Base-by-base conservation (phyloP, 2,888 invertebrate species). In the Dasysyrphus tricinctus region DNA sequence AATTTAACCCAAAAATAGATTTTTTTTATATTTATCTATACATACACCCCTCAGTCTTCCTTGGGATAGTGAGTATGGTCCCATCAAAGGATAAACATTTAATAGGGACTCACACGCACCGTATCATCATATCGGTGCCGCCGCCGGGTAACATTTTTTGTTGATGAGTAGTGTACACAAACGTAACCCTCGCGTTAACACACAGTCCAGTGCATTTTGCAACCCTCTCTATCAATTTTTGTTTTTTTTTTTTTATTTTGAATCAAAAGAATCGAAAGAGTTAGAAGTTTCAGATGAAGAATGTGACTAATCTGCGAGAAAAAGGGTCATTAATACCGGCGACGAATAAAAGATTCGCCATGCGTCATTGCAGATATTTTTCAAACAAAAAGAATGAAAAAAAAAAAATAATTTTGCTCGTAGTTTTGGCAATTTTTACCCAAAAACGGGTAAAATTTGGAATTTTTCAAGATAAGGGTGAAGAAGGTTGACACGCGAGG, bases 151-250 rank as follows among this genome's bases (percentile, higher is more conserved):
- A 80, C 72, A 78, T 76, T 74, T 44, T 73, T 42, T 32, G 57
- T 37, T 59, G 37, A n/a, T 72, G 7, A 73, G 69, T 85, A 54
- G 67, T 88, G 87, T 85, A 88, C 84, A 88, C 88, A 84, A 84
- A 91, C 88, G 82, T 88, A 89, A 88, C 89, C 81, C 82, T 80
- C 6, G 80, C 78, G 90, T 80, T 88, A 89, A 9, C 88, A 88
- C 90, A 90, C 90, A 69, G 69, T 90, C 89, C 91, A 90, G 69
- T 90, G 88, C 86, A 89, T 91, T 89, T 42, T 11, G 14, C 61
- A 51, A 74, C 61, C 75, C 56, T 44, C 51, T 29, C 24, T 56
- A 19, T 34, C 24, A 44, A 37, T 42, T 29, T 19, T 12, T 11
- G 1, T 24, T 19, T 12, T 42, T 29, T 19, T 12, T 11, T 24